phyloP scores from a whole-genome alignment of 2,797 vertebrate species.

The Hypotaenidia okinawae region DNA sequence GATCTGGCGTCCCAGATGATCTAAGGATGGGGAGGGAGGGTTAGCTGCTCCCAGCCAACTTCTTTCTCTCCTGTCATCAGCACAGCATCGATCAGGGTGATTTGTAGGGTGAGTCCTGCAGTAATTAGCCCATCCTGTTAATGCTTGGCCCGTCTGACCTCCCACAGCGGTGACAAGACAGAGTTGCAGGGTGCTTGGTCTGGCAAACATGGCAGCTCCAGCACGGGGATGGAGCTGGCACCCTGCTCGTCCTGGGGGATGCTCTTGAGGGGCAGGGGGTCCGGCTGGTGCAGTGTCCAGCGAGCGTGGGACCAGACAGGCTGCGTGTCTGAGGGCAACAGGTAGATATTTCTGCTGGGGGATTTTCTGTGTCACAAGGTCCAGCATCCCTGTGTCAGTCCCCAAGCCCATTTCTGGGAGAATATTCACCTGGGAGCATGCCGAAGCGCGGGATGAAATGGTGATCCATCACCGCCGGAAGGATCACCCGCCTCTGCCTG shows the following conservation, averaged over 20 bases:
- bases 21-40: background rate
- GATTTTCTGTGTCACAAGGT: background rate
- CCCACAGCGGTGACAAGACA: accelerated
- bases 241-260: accelerated
- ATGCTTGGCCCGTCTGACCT: background rate
- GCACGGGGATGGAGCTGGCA: background rate
- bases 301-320: accelerated
- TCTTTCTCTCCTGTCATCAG: background rate
- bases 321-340: accelerated
- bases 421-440: background rate
- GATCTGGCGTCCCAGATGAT: background rate
- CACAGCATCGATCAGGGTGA: accelerated
- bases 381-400: background rate
- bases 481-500: background rate
- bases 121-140: background rate
- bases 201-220: accelerated
- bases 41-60: background rate
- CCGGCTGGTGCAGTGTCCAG: background rate
- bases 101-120: background rate
- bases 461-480: background rate
- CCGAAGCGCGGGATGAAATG: background rate
- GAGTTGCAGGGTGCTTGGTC: background rate
- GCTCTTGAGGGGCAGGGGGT: background rate
- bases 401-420: background rate
- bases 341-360: accelerated